Evolutionary conservation across 2,797 vertebrate genomes (phyloP).

Genomic region (Anguilla anguilla): DNA sequence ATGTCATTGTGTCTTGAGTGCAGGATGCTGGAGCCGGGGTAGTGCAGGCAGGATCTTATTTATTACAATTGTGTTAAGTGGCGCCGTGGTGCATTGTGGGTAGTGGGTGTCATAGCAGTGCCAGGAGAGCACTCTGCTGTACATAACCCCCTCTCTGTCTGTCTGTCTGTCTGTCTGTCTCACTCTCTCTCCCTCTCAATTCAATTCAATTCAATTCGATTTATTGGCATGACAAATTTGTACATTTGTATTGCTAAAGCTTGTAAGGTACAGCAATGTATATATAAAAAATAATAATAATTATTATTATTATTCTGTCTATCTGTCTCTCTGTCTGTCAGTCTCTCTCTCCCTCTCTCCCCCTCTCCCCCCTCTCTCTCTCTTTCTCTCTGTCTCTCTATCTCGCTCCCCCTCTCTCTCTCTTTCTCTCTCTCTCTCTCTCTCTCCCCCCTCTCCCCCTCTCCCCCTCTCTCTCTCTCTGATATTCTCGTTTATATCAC

Average conservation of each 20-base stretch:
- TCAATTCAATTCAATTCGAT: no score
- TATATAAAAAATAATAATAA: no score
- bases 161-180: background rate
- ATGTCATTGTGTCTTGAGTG: background rate
- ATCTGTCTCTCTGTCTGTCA: background rate
- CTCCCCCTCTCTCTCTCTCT: background rate
- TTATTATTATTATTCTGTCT: no score
- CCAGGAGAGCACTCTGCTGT: background rate
- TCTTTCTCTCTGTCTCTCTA: background rate
- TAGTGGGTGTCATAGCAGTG: background rate
- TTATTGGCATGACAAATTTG: background rate
- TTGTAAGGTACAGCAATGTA: no score
- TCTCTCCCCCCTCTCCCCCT: background rate
- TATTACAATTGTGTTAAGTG: constrained; percentile 2
- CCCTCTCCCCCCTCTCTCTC: background rate
- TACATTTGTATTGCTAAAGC: no score
- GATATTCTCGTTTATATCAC: background rate
- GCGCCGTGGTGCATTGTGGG: background rate
- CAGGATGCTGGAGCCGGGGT: background rate
- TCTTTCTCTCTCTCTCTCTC: background rate
- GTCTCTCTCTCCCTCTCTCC: background rate
- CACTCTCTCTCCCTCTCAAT: background rate
- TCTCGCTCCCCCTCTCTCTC: background rate
- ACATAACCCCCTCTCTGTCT: background rate
- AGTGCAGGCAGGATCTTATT: constrained; percentile 8